Evolutionary conservation across 2,113 vertebrate genomes (phyloP).

Genomic region (Sturnira hondurensis): DNA sequence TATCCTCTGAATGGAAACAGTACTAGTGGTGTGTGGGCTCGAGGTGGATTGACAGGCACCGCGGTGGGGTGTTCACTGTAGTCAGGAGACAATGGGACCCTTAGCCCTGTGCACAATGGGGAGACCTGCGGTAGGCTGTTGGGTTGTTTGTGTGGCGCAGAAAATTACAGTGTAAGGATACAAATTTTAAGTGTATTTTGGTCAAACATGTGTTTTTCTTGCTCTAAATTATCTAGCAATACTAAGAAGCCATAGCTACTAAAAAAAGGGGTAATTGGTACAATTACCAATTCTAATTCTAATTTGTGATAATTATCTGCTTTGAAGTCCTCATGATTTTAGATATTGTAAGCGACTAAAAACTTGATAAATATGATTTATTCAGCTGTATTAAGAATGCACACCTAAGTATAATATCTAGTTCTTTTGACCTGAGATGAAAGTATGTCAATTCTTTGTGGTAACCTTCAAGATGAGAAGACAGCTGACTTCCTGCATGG

Average conservation of each 20-base stretch:
- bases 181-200: background rate
- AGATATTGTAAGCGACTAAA: background rate
- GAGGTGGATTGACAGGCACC: background rate
- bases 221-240: background rate
- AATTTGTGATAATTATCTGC: background rate
- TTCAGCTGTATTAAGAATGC: background rate
- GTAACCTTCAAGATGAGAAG: background rate
- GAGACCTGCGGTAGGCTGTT: too few relatives aligned
- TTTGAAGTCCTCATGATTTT: background rate
- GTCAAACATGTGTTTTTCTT: background rate
- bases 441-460: background rate
- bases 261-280: background rate
- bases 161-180: too few relatives aligned
- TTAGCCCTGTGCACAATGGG: accelerated
- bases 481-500: background rate
- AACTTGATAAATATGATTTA: background rate
- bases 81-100: background rate
- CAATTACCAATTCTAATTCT: too few relatives aligned
- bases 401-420: background rate
- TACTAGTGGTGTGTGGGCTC: too few relatives aligned
- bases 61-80: background rate
- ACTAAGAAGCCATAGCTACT: background rate
- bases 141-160: background rate
- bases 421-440: background rate
- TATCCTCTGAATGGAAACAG: background rate